Conservation (phyloP, 1,140 invertebrate species). For the Eciton burchellii region DNA sequence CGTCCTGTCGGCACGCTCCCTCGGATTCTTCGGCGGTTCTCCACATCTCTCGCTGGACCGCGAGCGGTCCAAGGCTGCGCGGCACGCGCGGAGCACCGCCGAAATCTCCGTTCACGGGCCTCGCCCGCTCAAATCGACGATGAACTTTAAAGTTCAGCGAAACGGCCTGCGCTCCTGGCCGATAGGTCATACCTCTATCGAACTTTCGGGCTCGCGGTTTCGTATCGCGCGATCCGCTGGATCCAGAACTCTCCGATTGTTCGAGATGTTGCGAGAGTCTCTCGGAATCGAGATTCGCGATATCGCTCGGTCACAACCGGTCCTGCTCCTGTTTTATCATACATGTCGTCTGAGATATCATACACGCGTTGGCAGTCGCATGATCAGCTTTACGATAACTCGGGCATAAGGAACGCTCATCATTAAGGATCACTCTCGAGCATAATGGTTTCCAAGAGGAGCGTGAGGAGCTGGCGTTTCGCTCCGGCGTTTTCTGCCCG, state of each 20-base stretch:
- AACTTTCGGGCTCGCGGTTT: conserved; percentile 23
- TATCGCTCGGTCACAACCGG: neutral
- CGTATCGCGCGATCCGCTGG: conserved; percentile 2
- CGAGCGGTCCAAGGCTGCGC: conserved; percentile 25
- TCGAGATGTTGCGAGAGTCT: neutral
- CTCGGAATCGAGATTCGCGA: neutral
- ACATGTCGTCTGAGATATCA: neutral
- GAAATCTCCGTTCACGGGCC: conserved; percentile 5
- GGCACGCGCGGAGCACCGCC: conserved; percentile 7
- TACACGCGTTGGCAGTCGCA: neutral
- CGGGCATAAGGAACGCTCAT: no score
- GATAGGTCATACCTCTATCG: conserved; percentile 35
- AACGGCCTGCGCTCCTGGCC: conserved; percentile 1
- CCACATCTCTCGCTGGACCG: neutral
- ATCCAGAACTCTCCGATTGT: conserved; percentile 13
- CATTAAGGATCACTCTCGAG: no score
- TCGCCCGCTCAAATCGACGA: neutral
- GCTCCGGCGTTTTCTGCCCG: neutral
- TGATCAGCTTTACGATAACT: neutral
- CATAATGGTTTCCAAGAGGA: no score
- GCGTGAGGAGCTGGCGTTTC: neutral
- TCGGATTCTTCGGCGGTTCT: conserved; percentile 22
- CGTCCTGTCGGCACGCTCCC: conserved; percentile 16
- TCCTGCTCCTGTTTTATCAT: neutral
- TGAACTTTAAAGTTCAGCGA: conserved; percentile 66